These are phyloP conservation scores for Drosophila hydei DNA, from an alignment of 1,140 invertebrate species.

Conservation along the genomic window DNA sequence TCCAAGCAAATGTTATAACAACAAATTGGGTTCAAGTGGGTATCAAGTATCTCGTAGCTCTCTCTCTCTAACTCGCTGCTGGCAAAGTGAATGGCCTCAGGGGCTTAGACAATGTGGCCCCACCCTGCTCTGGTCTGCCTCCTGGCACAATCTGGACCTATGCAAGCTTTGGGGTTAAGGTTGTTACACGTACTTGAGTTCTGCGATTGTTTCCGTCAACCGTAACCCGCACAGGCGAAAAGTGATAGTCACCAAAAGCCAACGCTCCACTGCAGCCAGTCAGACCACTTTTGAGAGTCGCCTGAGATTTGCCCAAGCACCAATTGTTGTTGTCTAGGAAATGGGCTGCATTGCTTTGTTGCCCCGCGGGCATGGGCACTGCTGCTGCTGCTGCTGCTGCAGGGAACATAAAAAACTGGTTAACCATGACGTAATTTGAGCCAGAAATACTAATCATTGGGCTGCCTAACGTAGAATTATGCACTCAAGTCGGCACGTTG, in stretches of 20 bases:
- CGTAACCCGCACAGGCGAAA: slow-evolving; percentile 36
- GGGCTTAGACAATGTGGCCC: slow-evolving; percentile 8
- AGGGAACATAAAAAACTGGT: slow-evolving; percentile 54
- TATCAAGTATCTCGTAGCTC: slow-evolving; percentile 60
- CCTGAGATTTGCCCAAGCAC: slow-evolving; percentile 44
- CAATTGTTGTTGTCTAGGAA: slow-evolving; percentile 27
- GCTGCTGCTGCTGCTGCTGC: neutral
- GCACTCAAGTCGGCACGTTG: neutral
- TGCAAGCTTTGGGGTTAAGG: slow-evolving; percentile 72
- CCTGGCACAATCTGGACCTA: slow-evolving; percentile 32
- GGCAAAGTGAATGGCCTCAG: slow-evolving; percentile 50
- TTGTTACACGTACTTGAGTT: slow-evolving; percentile 78
- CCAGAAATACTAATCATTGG: slow-evolving; percentile 12
- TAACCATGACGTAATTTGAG: slow-evolving; percentile 38
- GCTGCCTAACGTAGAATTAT: slow-evolving; percentile 24
- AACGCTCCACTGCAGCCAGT: slow-evolving; percentile 52
- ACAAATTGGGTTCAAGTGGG: slow-evolving; percentile 77
- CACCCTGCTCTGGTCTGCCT: neutral
- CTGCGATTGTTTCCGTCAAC: slow-evolving; percentile 69
- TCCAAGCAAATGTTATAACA: slow-evolving; percentile 74
- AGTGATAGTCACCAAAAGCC: slow-evolving; percentile 30
- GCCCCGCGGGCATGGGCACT: slow-evolving; percentile 2
- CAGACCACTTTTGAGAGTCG: slow-evolving; percentile 65
- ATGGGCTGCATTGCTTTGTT: slow-evolving; percentile 21
- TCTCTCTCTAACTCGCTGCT: slow-evolving; percentile 2